phyloP scores from a whole-genome alignment of 2,113 vertebrate species.

The Clarias magur region DNA sequence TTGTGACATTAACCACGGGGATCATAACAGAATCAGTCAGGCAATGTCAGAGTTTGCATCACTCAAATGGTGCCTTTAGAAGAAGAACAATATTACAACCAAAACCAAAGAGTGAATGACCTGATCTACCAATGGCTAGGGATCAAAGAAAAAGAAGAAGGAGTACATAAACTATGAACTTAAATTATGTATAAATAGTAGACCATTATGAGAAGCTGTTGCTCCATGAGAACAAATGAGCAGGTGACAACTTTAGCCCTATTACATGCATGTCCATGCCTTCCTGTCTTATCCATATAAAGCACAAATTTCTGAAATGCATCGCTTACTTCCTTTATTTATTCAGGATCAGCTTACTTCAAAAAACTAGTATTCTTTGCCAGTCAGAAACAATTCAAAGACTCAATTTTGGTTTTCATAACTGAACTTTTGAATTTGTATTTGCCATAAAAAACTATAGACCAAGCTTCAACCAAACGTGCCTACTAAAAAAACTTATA shows the following conservation, averaged over 20 bases:
- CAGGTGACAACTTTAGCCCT: too few species aligned
- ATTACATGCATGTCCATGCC: too few species aligned
- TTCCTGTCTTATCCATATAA: neutral
- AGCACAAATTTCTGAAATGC: constrained; percentile 38
- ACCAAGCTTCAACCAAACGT: neutral
- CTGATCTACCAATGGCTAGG: too few species aligned
- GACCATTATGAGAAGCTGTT: constrained; percentile 1
- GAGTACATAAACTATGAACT: constrained; percentile 11
- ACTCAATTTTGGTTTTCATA: neutral
- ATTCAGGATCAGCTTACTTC: constrained; percentile 33
- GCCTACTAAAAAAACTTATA: neutral
- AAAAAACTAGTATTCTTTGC: constrained; percentile 19
- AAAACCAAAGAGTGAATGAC: too few species aligned
- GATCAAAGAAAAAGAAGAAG: too few species aligned
- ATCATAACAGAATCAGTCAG: too few species aligned
- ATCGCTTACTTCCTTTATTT: constrained; percentile 40
- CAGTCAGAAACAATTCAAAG: neutral
- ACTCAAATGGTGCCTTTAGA: too few species aligned
- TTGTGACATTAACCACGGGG: too few species aligned
- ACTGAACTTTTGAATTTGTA: neutral
- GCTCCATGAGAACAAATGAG: too few species aligned
- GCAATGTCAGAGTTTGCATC: too few species aligned
- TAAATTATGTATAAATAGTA: constrained; percentile 23
- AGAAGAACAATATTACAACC: too few species aligned
- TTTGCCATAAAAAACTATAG: neutral